A percentile compares a stretch with the other conserved stretches of the same genome.
phyloP scores from a whole-genome alignment of 2,888 invertebrate genomes.

The Chorisops tibialis region DNA sequence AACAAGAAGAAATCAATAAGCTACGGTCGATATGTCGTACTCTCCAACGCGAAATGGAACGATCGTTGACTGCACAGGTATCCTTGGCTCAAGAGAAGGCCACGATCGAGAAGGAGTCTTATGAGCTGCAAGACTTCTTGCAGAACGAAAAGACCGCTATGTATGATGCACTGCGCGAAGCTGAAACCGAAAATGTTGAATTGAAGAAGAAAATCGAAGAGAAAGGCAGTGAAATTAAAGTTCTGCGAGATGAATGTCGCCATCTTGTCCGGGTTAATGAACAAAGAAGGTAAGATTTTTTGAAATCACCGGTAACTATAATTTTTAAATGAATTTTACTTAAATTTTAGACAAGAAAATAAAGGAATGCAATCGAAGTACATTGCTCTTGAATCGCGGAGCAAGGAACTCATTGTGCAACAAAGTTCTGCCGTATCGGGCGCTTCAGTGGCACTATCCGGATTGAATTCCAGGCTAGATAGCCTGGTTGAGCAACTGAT shows the following conservation, averaged over 20 bases:
- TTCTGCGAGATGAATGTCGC: conserved; percentile 72
- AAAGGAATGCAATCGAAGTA: conserved; percentile 64
- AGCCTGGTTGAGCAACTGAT: conserved; percentile 70
- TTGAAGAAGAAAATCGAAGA: conserved; percentile 50
- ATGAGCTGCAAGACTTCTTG: conserved; percentile 82
- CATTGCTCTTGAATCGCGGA: conserved; percentile 61
- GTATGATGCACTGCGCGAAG: conserved; percentile 73
- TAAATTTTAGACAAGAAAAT: conserved; percentile 62
- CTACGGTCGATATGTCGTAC: conserved; percentile 67
- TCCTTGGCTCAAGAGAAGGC: conserved; percentile 69
- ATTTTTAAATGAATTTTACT: too few species aligned
- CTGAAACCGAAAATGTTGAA: conserved; percentile 56
- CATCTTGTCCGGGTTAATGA: conserved; percentile 77
- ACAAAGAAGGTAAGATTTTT: conserved; percentile 62
- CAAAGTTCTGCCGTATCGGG: conserved; percentile 69
- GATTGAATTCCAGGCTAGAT: conserved; percentile 66
- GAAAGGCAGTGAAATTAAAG: conserved; percentile 58
- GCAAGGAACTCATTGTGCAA: conserved; percentile 62
- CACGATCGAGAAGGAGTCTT: conserved; percentile 74
- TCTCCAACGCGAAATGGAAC: conserved; percentile 67
- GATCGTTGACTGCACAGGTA: conserved; percentile 65
- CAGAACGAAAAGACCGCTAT: conserved; percentile 80
- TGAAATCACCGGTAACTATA: background rate
- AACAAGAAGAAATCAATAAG: conserved; percentile 72
- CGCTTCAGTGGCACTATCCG: conserved; percentile 65